Conservation (phyloP, 2,113 vertebrate species). For the Clarias gariepinus region DNA sequence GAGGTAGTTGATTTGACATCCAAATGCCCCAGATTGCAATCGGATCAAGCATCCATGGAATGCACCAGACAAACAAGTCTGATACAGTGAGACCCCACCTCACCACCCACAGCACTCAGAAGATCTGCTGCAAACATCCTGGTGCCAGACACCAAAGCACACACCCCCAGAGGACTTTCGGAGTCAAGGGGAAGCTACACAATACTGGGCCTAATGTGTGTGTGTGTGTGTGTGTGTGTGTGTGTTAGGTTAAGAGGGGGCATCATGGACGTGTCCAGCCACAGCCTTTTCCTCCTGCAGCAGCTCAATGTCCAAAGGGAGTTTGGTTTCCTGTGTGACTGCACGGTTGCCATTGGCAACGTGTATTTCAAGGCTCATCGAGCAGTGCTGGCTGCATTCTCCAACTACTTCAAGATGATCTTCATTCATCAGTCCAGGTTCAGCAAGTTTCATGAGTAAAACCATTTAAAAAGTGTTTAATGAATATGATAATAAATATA, state of each 20-base stretch:
- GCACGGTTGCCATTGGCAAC: conserved; percentile 95
- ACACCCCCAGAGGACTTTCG: no score
- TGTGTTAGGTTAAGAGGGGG: conserved; percentile 59
- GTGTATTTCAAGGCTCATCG: conserved; percentile 98
- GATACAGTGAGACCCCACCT: no score
- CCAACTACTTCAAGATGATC: conserved; percentile 99
- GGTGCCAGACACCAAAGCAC: no score
- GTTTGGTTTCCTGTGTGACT: conserved; percentile 97
- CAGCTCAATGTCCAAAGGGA: conserved; percentile 96
- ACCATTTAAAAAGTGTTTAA: background rate
- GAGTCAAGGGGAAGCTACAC: no score
- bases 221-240: conserved; percentile 32
- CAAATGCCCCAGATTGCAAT: no score
- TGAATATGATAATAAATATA: background rate
- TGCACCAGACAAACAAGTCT: no score
- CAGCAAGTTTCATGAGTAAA: conserved; percentile 15
- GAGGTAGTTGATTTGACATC: no score
- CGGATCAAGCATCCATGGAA: no score
- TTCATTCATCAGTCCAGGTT: conserved; percentile 99
- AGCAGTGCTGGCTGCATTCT: conserved; percentile 94
- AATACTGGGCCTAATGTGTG: conserved; percentile 7
- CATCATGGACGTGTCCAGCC: conserved; percentile 85
- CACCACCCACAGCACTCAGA: no score
- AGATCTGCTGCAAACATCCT: no score
- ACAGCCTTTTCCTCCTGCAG: conserved; percentile 93